Evolutionary conservation across 2,888 invertebrate genomes (phyloP), one percentile per base, ranked within the genome.

Genomic region (Drosophila mercatorum): DNA sequence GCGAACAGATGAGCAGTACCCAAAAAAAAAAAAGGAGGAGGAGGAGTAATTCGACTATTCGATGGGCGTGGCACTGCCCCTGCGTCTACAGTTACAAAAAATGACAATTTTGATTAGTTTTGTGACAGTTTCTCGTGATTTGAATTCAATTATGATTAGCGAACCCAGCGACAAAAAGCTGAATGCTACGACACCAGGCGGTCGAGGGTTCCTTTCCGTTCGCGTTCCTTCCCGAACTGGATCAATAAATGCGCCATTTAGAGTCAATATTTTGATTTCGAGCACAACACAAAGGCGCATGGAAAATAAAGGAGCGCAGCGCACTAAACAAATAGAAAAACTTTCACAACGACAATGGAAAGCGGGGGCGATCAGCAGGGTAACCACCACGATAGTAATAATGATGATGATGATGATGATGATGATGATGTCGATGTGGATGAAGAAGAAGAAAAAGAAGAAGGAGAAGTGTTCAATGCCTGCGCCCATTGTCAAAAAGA

Each of bases 81-180:
- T n/a, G 47, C 47, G 75, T 53, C 70, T 78, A 72, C 70, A 72
- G 81, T 80, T 64, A 77, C 76, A 79, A 52, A 49, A 73, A 78
- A 67, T 89, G 90, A 82, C 89, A 90, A 75, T 78, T 88, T 74
- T 87, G 83, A 90, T 88, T 90, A 83, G 80, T 81, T 89, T 72
- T 90, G 80, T 83, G 90, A 89, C 88, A 87, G 79, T 83, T 90
- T 84, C 87, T 83, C 78, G 76, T 91, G 91, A 89, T 87, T 89
- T 80, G 80, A 89, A 91, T 90, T 90, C 78, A 91, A 91, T 90
- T 91, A 88, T 77, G 73, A 81, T 44, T 51, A 51, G 58, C 11
- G 7, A 57, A 5, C n/a, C 10, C 52, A 47, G 59, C 43, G 62
- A 78, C 75, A 61, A 59, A 51, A 71, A 76, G 75, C 28, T 71